A percentile compares a stretch with the other conserved stretches of the same genome.
These are phyloP conservation scores for Pandemis heparana DNA, from an alignment of 2,888 invertebrate species.

Conservation along the genomic window DNA sequence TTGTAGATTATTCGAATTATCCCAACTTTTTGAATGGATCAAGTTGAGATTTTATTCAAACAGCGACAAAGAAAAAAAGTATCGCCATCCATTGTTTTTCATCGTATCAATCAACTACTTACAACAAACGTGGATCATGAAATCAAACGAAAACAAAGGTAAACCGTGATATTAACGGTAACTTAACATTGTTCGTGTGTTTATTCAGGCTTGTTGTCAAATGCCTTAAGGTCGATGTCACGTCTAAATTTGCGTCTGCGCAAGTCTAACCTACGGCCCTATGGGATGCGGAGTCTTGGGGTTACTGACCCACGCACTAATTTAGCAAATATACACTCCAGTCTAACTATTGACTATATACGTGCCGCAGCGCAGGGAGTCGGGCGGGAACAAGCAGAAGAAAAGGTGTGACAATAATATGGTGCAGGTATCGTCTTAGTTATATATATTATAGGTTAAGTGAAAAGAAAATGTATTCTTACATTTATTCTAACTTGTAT, in stretches of 20 bases:
- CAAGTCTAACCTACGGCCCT: slow-evolving; percentile 36
- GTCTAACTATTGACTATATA: not conserved
- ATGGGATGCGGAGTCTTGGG: slow-evolving; percentile 46
- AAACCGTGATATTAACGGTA: not conserved
- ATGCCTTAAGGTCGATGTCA: slow-evolving; percentile 54
- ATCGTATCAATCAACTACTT: too few species aligned
- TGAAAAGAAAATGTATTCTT: too few species aligned
- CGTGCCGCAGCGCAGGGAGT: not conserved
- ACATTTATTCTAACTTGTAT: too few species aligned
- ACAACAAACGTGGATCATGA: too few species aligned
- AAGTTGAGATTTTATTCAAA: too few species aligned
- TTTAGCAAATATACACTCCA: slow-evolving; percentile 20
- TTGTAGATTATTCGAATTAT: not conserved
- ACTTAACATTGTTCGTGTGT: not conserved
- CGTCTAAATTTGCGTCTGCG: slow-evolving; percentile 51
- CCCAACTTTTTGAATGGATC: too few species aligned
- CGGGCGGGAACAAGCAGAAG: not conserved
- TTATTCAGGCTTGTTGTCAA: slow-evolving; percentile 8
- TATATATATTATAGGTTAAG: too few species aligned
- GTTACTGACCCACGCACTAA: slow-evolving; percentile 47
- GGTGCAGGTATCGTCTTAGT: not conserved
- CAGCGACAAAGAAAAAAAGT: too few species aligned
- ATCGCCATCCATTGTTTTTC: too few species aligned
- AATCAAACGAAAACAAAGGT: not conserved
- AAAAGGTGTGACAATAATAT: not conserved